Conservation (phyloP, 2,888 invertebrate genomes). For the Glaucopsyche alexis region DNA sequence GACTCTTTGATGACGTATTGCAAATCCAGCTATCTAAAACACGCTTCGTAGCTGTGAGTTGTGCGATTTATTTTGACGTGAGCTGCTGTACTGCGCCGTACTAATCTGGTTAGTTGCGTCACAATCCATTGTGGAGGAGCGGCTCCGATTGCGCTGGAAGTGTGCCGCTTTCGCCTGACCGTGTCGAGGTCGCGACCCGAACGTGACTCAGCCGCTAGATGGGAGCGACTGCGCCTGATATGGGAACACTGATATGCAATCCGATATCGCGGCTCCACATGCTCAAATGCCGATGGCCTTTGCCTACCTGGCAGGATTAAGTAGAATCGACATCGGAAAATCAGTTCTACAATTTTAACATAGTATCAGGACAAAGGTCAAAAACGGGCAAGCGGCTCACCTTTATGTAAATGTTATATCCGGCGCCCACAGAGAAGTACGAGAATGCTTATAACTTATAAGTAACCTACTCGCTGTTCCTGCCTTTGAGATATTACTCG, state of each 20-base stretch:
- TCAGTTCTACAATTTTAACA: background rate
- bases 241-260: slow-evolving; percentile 26
- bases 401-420: slow-evolving; percentile 1
- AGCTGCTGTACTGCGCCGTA: slow-evolving; percentile 10
- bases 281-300: background rate
- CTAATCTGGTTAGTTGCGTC: slow-evolving; percentile 34
- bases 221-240: slow-evolving; percentile 21
- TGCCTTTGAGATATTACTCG: background rate
- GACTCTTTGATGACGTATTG: too few species aligned
- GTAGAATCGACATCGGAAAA: background rate
- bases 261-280: background rate
- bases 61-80: background rate
- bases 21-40: background rate
- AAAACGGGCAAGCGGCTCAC: background rate
- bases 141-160: slow-evolving; percentile 33
- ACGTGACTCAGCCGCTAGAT: slow-evolving; percentile 32
- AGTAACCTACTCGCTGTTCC: background rate
- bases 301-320: background rate
- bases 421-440: slow-evolving; percentile 5
- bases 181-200: slow-evolving; percentile 40
- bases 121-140: slow-evolving; percentile 29
- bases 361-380: background rate
- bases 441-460: background rate
- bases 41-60: background rate
- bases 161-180: slow-evolving; percentile 40